Evolutionary conservation across 2,113 vertebrate species (phyloP).

Genomic region (Mus musculus): GRCm39 chr6:107983501-107984000

Average conservation of each 20-base stretch:
- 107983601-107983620: neutral
- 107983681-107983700: neutral
- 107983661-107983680: neutral
- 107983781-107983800: neutral
- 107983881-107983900: too few relatives aligned
- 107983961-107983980: neutral
- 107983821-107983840: neutral
- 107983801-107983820: neutral
- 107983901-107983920: neutral
- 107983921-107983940: neutral
- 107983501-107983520: neutral
- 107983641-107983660: neutral
- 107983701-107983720: neutral
- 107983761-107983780: neutral
- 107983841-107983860: neutral
- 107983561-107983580: neutral
- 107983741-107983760: neutral
- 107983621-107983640: neutral
- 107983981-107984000: slow-evolving; percentile 41
- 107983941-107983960: neutral
- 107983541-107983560: neutral
- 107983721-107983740: neutral
- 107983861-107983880: too few relatives aligned
- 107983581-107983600: neutral
- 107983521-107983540: neutral